Evolutionary conservation across 1,140 invertebrate species (phyloP).

Genomic region (Sarcophaga peregrina): DNA sequence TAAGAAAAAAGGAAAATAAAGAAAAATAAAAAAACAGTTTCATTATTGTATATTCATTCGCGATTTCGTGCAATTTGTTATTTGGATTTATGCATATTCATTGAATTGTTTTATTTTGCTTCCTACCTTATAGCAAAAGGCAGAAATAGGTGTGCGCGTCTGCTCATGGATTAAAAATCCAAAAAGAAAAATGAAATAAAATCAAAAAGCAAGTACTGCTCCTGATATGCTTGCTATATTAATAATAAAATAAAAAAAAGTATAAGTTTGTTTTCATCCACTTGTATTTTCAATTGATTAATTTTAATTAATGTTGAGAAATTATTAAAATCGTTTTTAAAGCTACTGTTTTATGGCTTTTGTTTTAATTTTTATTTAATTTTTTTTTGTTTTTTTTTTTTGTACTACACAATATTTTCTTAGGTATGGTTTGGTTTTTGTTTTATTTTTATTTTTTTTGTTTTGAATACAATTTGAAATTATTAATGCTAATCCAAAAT

Average conservation of each 20-base stretch:
- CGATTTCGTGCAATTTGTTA: conserved; percentile 13
- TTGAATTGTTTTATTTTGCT: neutral
- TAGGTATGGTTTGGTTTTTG: too few species aligned
- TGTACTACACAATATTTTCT: too few species aligned
- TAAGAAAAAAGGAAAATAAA: too few species aligned
- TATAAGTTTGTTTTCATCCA: conserved; percentile 5
- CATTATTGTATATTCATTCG: neutral
- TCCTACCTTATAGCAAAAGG: neutral
- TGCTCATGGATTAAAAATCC: too few species aligned
- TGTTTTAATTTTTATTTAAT: neutral
- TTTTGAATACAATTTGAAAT: neutral
- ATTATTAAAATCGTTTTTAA: neutral
- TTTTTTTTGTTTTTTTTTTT: neutral
- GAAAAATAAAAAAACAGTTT: neutral
- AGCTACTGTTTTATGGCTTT: neutral
- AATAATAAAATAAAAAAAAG: too few species aligned
- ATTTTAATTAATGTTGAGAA: conserved; percentile 23
- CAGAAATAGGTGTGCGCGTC: too few species aligned
- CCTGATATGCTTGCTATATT: too few species aligned
- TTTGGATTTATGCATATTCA: conserved; percentile 19
- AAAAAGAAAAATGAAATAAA: too few species aligned
- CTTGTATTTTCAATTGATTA: conserved; percentile 25
- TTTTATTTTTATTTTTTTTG: neutral
- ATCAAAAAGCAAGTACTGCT: too few species aligned
- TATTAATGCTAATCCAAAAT: conserved; percentile 23